Evolutionary conservation across 2,113 vertebrate genomes (phyloP).

Genomic region (Pipra filicauda): DNA sequence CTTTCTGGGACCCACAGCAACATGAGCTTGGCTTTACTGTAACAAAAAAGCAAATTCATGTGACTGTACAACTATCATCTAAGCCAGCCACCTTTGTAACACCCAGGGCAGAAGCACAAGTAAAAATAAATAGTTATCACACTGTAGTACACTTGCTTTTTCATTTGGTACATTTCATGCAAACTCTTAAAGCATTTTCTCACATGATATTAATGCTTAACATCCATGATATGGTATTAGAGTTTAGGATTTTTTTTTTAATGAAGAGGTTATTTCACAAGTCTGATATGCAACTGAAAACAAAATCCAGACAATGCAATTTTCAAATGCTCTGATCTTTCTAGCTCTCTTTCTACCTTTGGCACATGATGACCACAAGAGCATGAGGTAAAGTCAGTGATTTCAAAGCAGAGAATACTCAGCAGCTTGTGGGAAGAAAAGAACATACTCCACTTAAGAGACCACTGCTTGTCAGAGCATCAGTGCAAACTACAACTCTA

Average conservation of each 20-base stretch:
- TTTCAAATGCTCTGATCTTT: neutral
- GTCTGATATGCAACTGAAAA: neutral
- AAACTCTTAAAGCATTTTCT: neutral
- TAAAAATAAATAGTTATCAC: neutral
- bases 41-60: neutral
- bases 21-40: neutral
- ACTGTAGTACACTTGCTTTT: neutral
- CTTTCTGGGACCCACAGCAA: accelerated
- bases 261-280: neutral
- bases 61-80: neutral
- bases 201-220: neutral
- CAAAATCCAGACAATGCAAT: neutral
- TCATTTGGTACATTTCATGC: neutral
- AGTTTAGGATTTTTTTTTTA: neutral
- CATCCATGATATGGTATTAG: neutral
- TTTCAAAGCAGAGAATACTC: neutral
- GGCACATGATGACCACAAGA: neutral
- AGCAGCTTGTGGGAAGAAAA: neutral
- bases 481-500: neutral
- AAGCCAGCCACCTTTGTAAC: neutral
- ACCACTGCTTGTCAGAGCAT: neutral
- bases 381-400: neutral
- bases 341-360: neutral
- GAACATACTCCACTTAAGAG: neutral
- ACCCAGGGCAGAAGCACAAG: neutral